Conservation (phyloP, 2,888 invertebrate species). For the Spodoptera exigua region DNA sequence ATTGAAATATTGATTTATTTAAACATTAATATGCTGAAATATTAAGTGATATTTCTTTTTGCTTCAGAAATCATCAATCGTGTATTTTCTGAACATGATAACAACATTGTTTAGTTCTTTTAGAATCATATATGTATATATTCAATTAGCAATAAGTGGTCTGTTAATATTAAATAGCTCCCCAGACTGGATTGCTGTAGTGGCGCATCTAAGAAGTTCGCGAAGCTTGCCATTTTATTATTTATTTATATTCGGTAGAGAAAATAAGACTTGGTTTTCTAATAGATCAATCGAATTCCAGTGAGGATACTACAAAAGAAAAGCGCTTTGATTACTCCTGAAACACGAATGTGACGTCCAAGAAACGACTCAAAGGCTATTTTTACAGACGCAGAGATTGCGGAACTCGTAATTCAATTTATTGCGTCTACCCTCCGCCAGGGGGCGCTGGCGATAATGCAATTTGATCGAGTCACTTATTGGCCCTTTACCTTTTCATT, state of each 20-base stretch:
- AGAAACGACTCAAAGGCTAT: constrained; percentile 70
- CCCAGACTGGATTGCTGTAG: too few species aligned
- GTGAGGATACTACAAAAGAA: constrained; percentile 57
- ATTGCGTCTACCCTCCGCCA: constrained; percentile 75
- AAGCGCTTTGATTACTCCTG: constrained; percentile 69
- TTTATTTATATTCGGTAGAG: not conserved
- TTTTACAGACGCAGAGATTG: constrained; percentile 79
- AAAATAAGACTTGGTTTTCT: constrained; percentile 11
- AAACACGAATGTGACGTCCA: constrained; percentile 55
- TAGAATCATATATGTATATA: too few species aligned
- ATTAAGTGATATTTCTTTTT: too few species aligned
- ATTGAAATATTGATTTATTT: too few species aligned
- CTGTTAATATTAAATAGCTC: too few species aligned
- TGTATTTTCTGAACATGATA: too few species aligned
- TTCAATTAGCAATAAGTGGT: too few species aligned
- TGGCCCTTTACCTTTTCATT: constrained; percentile 85
- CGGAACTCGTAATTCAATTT: constrained; percentile 82
- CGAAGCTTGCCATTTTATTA: not conserved
- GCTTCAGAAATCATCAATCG: too few species aligned
- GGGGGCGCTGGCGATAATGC: constrained; percentile 81
- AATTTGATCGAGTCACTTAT: constrained; percentile 86
- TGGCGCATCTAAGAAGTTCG: not conserved
- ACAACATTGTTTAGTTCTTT: too few species aligned
- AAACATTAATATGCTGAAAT: too few species aligned
- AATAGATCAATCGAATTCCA: constrained; percentile 50